Percentiles rank a stretch among this genome's conserved stretches.
phyloP scores from a whole-genome alignment of 2,113 vertebrate species.

The Elephas maximus region DNA sequence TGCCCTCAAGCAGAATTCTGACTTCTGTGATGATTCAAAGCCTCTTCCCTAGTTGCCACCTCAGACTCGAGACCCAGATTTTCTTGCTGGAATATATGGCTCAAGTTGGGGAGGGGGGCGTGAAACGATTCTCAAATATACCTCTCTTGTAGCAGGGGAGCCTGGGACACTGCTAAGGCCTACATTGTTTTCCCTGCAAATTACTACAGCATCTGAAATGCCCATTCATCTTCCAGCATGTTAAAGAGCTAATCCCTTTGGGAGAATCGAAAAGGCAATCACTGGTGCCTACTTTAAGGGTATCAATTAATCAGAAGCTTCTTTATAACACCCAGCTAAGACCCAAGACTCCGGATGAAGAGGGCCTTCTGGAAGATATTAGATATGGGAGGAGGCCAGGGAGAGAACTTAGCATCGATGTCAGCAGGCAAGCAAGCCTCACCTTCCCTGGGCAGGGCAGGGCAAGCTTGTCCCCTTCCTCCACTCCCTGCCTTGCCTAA shows the following conservation, averaged over 20 bases:
- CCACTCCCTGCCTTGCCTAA: too few relatives aligned
- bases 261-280: neutral
- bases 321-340: neutral
- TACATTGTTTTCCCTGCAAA: neutral
- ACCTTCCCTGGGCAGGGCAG: neutral
- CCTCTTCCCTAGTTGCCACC: neutral
- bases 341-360: neutral
- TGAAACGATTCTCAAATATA: neutral
- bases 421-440: neutral
- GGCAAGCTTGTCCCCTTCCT: neutral
- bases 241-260: neutral
- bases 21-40: neutral
- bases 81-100: neutral
- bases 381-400: neutral
- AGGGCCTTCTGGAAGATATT: neutral
- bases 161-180: neutral
- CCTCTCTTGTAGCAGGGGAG: neutral
- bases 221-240: neutral
- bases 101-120: neutral
- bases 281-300: neutral
- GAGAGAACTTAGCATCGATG: neutral
- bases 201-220: neutral
- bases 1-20: slow-evolving; percentile 46
- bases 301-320: neutral
- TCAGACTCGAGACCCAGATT: neutral